Base-by-base conservation (phyloP, 2,888 invertebrate genomes). In the Nezara viridula region DNA sequence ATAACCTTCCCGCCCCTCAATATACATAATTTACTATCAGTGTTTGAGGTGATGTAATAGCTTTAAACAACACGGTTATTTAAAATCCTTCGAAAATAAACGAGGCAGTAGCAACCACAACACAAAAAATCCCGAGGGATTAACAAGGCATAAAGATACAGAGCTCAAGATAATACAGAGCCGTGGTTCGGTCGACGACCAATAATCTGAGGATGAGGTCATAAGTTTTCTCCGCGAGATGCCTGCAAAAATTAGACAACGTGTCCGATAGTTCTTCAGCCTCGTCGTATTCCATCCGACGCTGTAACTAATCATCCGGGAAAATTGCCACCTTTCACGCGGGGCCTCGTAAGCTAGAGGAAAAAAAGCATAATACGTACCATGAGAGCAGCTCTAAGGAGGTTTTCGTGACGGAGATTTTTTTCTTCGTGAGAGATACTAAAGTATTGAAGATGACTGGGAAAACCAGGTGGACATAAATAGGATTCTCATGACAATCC, bases 251-350 rank as follows among this genome's bases (percentile, higher is more conserved):
- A 73, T 73, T 73, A 37, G 32, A 1, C 66, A 73, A 73, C 5
- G 66, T 27, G 60, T 37, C 19, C 6, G 66, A 6, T 21, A 3
- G 19, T 73, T 73, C 66, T 73, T 73, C 37, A 73, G 66, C 66
- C 32, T 9, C 66, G 66, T 73, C 32, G 32, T 73, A 73, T 19
- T 7, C 37, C 37, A 37, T 73, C 66, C 66, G 27, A 16, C 66
- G 32, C 66, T 73, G 66, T 32, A 73, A 73, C 66, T 73, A 73
- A 73, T 73, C 66, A 73, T 73, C 66, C 37, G 66, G 19, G 32
- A 73, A 73, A 32, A 73, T 73, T 73, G 66, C 66, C 66, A 73
- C 66, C 66, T 73, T 73, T 73, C 66, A 73, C 32, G n/a, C n/a
- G 37, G 66, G 32, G 7, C 7, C 66, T 37, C 66, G 32, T 37